Percentiles rank a stretch among this genome's conserved stretches.
phyloP scores from a whole-genome alignment of 2,113 vertebrate species.

The Eurypyga helias region DNA sequence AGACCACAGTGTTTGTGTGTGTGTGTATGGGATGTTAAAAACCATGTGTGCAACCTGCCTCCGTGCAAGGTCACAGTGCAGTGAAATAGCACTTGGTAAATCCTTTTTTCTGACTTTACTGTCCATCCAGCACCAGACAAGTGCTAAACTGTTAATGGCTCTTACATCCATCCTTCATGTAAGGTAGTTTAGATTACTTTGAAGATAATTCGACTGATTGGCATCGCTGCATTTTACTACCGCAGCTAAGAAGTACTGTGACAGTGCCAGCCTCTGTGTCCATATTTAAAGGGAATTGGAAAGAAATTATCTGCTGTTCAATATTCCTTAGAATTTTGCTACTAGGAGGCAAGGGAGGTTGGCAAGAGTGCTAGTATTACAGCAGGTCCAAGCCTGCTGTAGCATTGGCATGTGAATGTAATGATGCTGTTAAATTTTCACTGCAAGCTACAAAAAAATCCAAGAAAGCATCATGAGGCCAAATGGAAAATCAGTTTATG shows the following conservation, averaged over 20 bases:
- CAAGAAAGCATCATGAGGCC: neutral
- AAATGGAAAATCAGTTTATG: neutral
- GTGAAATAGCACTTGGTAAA: neutral
- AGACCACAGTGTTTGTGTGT: neutral
- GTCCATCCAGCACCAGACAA: neutral
- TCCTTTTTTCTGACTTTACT: neutral
- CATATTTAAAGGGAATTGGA: neutral
- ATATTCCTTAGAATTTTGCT: neutral
- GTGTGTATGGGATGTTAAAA: neutral
- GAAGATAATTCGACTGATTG: neutral
- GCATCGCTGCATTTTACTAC: neutral
- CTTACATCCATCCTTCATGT: accelerated
- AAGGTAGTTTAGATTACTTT: neutral
- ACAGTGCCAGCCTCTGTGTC: neutral
- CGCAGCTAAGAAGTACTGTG: neutral
- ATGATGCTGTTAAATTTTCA: neutral
- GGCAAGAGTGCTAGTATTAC: neutral
- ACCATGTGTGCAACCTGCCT: accelerated
- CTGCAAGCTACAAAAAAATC: neutral
- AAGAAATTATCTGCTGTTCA: neutral
- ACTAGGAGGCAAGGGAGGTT: neutral
- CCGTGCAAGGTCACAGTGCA: neutral
- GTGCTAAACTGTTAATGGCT: neutral
- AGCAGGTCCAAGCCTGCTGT: neutral
- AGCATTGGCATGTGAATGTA: neutral